Conservation (phyloP, 2,113 vertebrate genomes). For the Cynoglossus semilaevis region DNA sequence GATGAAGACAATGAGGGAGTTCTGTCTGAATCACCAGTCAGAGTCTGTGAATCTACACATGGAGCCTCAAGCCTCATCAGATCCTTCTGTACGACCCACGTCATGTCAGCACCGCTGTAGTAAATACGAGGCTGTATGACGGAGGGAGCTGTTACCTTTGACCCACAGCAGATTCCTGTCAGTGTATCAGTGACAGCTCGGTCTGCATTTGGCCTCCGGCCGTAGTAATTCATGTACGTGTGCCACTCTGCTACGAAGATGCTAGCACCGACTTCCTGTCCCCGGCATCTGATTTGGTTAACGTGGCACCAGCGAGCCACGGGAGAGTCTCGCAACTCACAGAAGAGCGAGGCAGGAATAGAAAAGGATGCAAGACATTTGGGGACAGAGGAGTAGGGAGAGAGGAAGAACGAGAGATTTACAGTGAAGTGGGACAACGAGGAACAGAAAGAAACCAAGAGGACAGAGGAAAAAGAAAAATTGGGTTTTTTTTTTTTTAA, state of each 20-base stretch:
- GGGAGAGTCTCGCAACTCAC: conserved; percentile 30
- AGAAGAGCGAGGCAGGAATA: conserved; percentile 37
- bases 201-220: conserved; percentile 55
- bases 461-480: conserved; percentile 10
- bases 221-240: conserved; percentile 50
- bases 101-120: conserved; percentile 28
- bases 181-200: conserved; percentile 53
- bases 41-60: background rate
- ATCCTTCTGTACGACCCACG: conserved; percentile 7
- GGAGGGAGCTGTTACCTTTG: conserved; percentile 49
- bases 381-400: background rate
- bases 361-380: conserved; percentile 10
- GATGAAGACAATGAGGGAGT: background rate
- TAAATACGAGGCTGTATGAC: conserved; percentile 47
- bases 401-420: conserved; percentile 12
- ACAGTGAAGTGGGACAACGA: conserved; percentile 17
- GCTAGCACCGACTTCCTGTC: conserved; percentile 61
- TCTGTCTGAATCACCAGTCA: conserved; percentile 6
- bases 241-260: conserved; percentile 37
- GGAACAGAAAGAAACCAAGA: background rate
- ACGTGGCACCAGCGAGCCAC: conserved; percentile 50
- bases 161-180: conserved; percentile 63
- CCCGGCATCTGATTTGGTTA: conserved; percentile 62
- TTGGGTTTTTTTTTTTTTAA: conserved; percentile 2
- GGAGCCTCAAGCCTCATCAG: conserved; percentile 16